phyloP scores from a whole-genome alignment of 2,797 vertebrate species.

The Prionace glauca region DNA sequence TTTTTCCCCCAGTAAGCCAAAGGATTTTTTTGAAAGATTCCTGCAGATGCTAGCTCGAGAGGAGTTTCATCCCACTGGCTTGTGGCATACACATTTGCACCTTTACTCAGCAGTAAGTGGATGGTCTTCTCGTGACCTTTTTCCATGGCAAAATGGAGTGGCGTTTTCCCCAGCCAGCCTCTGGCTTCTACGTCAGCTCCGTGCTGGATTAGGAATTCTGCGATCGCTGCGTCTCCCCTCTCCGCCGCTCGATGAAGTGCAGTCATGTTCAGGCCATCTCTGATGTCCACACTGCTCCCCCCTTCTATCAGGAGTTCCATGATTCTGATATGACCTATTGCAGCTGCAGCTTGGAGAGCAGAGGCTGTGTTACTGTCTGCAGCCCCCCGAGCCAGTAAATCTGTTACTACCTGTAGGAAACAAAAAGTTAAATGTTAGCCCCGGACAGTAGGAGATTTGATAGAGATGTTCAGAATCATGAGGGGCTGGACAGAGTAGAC shows the following conservation, averaged over 20 bases:
- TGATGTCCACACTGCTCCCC: slow-evolving; percentile 40
- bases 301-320: slow-evolving; percentile 43
- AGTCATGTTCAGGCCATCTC: slow-evolving; percentile 47
- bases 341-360: slow-evolving; percentile 1
- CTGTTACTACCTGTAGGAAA: background rate
- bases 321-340: slow-evolving; percentile 14
- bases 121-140: background rate
- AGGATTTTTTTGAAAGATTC: background rate
- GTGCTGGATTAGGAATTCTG: slow-evolving; percentile 47
- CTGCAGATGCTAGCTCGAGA: background rate
- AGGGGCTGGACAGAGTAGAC: no score
- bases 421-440: background rate
- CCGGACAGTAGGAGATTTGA: no score
- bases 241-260: slow-evolving; percentile 48
- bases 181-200: slow-evolving; percentile 42
- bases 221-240: slow-evolving; percentile 40
- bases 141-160: slow-evolving; percentile 47
- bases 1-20: background rate
- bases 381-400: background rate
- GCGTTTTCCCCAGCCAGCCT: slow-evolving; percentile 46
- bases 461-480: no score
- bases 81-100: slow-evolving; percentile 40
- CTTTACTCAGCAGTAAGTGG: slow-evolving; percentile 43
- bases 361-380: background rate
- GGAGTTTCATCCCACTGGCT: slow-evolving; percentile 43